phyloP scores from a whole-genome alignment of 1,140 invertebrate genomes.

The Megalonaias nervosa region DNA sequence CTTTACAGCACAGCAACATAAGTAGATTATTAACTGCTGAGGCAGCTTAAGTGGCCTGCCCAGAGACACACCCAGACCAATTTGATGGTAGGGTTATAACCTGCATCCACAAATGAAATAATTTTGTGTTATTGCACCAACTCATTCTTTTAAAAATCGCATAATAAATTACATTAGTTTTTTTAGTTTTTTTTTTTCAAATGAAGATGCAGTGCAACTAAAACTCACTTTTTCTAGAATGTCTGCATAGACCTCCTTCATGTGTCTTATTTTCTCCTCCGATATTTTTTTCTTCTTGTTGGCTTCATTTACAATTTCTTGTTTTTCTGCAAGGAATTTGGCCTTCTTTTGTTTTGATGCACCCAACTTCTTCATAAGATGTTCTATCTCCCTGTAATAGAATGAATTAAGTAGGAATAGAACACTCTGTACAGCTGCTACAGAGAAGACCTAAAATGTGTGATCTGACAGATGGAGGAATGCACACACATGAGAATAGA shows the following conservation, averaged over 20 bases:
- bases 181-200: neutral
- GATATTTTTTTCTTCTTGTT: constrained; percentile 8
- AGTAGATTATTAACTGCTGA: no score
- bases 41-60: no score
- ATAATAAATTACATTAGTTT: neutral
- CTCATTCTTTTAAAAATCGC: neutral
- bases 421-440: neutral
- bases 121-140: neutral
- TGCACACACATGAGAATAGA: no score
- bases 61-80: no score
- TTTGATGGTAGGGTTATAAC: neutral
- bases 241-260: constrained; percentile 16
- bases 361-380: constrained; percentile 2
- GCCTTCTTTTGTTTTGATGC: constrained; percentile 14
- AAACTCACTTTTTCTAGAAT: constrained; percentile 22
- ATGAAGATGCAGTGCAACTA: neutral
- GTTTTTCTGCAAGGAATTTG: constrained; percentile 12
- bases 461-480: no score
- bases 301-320: constrained; percentile 4
- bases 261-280: constrained; percentile 6
- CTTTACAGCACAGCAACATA: no score
- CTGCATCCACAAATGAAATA: neutral
- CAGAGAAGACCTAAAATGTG: no score
- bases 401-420: neutral
- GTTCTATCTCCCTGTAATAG: constrained; percentile 19